A percentile compares a stretch with the other conserved stretches of the same genome.
Conservation (phyloP, 2,113 vertebrate genomes). For the Neodontobutis hainanensis region DNA sequence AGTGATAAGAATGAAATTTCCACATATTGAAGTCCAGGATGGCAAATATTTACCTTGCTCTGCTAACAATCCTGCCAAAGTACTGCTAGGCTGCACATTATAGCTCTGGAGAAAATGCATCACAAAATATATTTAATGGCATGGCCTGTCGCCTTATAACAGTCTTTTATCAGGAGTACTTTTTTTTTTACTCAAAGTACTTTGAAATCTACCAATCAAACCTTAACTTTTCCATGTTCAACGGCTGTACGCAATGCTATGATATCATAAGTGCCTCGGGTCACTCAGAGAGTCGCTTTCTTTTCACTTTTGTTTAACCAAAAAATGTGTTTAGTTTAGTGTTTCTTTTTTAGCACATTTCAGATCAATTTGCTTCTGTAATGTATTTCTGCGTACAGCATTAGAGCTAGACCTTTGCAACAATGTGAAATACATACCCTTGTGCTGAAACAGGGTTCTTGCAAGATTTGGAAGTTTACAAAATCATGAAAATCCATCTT, state of each 20-base stretch:
- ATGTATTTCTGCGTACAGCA: no score
- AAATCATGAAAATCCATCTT: no score
- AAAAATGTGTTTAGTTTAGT: no score
- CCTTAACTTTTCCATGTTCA: constrained; percentile 8
- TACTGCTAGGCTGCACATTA: constrained; percentile 20
- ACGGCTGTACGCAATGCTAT: constrained; percentile 39
- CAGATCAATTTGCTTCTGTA: no score
- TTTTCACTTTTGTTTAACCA: no score
- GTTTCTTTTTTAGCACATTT: no score
- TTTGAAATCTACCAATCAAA: not conserved
- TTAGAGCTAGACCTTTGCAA: no score
- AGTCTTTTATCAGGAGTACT: no score
- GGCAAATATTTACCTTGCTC: constrained; percentile 63
- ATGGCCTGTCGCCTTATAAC: not conserved
- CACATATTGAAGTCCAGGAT: constrained; percentile 36
- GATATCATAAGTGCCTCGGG: constrained; percentile 42
- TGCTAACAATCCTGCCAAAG: constrained; percentile 34
- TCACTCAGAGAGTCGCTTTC: not conserved
- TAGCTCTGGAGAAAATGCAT: constrained; percentile 30
- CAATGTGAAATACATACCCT: no score
- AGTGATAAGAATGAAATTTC: constrained; percentile 54
- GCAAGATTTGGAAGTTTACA: no score
- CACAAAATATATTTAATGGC: constrained; percentile 9
- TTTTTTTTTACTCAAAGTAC: no score
- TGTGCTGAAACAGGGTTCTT: no score